Evolutionary conservation across 2,113 vertebrate genomes (phyloP).

Genomic region (Hucho hucho): DNA sequence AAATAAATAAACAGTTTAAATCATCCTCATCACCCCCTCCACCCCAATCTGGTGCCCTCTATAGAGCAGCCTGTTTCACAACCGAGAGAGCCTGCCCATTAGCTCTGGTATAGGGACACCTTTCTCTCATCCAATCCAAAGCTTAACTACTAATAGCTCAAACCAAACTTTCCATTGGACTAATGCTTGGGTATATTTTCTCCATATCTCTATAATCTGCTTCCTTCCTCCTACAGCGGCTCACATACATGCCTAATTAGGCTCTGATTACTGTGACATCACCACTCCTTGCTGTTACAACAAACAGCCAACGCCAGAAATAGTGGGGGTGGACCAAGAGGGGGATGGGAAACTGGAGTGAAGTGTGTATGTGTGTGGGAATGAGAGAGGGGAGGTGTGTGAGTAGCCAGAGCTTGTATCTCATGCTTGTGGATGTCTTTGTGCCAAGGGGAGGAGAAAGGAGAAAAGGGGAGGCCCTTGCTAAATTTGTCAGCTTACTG

Average conservation of each 20-base stretch:
- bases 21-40: background rate
- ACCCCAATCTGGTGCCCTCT: background rate
- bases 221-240: constrained; percentile 27
- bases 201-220: constrained; percentile 26
- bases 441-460: constrained; percentile 77
- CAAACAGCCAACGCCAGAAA: constrained; percentile 68
- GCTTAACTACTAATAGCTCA: background rate
- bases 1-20: background rate
- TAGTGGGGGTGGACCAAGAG: constrained; percentile 61
- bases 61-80: constrained; percentile 11
- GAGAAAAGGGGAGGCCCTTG: constrained; percentile 66
- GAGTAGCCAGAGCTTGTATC: constrained; percentile 48
- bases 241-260: constrained; percentile 59
- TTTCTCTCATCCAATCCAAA: constrained; percentile 6
- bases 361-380: constrained; percentile 18
- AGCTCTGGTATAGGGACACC: constrained; percentile 26
- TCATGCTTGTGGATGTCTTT: constrained; percentile 77
- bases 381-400: constrained; percentile 7
- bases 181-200: constrained; percentile 34
- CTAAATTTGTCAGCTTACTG: constrained; percentile 68
- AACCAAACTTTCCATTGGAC: constrained; percentile 33
- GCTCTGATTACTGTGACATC: constrained; percentile 71
- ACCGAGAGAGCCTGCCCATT: constrained; percentile 23
- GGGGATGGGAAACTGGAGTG: constrained; percentile 58
- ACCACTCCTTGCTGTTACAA: constrained; percentile 53